Evolutionary conservation across 2,113 vertebrate genomes (phyloP).

Genomic region (Trichechus manatus): DNA sequence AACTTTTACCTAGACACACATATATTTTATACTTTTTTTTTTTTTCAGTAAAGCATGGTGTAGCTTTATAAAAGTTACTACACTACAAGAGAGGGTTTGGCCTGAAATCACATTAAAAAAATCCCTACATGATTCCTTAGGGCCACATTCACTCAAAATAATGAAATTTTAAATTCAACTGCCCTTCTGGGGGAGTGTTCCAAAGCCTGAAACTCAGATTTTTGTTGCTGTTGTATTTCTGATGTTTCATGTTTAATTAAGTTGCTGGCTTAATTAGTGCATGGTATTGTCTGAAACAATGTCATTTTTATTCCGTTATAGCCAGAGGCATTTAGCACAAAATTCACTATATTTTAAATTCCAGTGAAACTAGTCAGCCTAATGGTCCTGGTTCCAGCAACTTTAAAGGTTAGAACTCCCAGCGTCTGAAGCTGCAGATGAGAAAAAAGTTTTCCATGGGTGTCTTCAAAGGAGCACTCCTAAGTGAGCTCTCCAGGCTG

Average conservation of each 20-base stretch:
- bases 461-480: neutral
- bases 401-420: neutral
- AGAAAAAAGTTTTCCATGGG: neutral
- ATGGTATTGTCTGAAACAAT: neutral
- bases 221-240: slow-evolving; percentile 32
- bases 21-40: slow-evolving; percentile 33
- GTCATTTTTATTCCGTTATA: slow-evolving; percentile 40
- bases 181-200: slow-evolving; percentile 17
- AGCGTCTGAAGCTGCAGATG: neutral
- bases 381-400: neutral
- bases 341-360: slow-evolving; percentile 69
- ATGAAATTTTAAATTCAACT: slow-evolving; percentile 69
- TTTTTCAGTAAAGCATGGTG: neutral
- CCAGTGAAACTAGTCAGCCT: slow-evolving; percentile 16
- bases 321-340: slow-evolving; percentile 55
- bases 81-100: slow-evolving; percentile 17
- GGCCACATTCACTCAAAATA: slow-evolving; percentile 67
- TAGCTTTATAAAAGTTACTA: slow-evolving; percentile 56
- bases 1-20: neutral
- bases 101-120: slow-evolving; percentile 59
- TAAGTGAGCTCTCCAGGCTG: neutral
- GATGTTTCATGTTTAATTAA: slow-evolving; percentile 19
- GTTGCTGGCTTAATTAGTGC: slow-evolving; percentile 70
- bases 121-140: slow-evolving; percentile 51
- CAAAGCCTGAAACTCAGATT: slow-evolving; percentile 42